These are phyloP conservation scores for Amblyjoppa fuscipennis DNA, from an alignment of 2,888 invertebrate genomes.

Conservation along the genomic window DNA sequence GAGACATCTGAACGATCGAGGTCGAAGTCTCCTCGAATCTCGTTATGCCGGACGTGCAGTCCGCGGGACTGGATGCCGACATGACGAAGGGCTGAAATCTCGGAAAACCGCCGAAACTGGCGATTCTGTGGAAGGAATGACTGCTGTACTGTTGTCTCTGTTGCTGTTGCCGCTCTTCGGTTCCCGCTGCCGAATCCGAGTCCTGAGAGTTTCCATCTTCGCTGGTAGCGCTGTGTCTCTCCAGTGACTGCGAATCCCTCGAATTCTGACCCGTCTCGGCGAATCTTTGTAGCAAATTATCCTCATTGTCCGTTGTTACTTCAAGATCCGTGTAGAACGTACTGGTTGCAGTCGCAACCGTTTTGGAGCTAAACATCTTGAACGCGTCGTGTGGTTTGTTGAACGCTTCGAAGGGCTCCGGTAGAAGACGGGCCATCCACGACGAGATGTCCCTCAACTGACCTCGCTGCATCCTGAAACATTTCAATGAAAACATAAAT, in stretches of 20 bases:
- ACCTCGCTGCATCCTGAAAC: conserved; percentile 81
- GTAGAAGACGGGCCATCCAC: conserved; percentile 80
- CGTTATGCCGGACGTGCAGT: conserved; percentile 73
- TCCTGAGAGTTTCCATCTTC: conserved; percentile 81
- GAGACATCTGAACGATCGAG: conserved; percentile 81
- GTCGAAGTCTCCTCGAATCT: conserved; percentile 77
- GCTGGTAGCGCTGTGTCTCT: conserved; percentile 77
- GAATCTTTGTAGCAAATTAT: conserved; percentile 60
- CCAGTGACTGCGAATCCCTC: conserved; percentile 75
- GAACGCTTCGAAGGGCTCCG: conserved; percentile 78
- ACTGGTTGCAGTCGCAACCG: conserved; percentile 77
- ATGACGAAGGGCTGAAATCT: conserved; percentile 83
- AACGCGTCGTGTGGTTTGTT: conserved; percentile 71
- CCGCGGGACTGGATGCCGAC: conserved; percentile 78
- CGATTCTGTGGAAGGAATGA: conserved; percentile 82
- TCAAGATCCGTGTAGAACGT: conserved; percentile 83
- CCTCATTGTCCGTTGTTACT: conserved; percentile 71
- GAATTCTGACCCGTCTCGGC: conserved; percentile 66
- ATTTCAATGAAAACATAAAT: conserved; percentile 9
- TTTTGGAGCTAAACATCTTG: conserved; percentile 83
- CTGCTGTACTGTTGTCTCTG: conserved; percentile 74
- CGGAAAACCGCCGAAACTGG: conserved; percentile 82
- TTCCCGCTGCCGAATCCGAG: conserved; percentile 76
- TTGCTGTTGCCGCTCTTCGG: conserved; percentile 73
- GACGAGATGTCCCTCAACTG: conserved; percentile 81